Base-by-base conservation (phyloP, 2,888 invertebrate genomes). In the Germaria angustata region DNA sequence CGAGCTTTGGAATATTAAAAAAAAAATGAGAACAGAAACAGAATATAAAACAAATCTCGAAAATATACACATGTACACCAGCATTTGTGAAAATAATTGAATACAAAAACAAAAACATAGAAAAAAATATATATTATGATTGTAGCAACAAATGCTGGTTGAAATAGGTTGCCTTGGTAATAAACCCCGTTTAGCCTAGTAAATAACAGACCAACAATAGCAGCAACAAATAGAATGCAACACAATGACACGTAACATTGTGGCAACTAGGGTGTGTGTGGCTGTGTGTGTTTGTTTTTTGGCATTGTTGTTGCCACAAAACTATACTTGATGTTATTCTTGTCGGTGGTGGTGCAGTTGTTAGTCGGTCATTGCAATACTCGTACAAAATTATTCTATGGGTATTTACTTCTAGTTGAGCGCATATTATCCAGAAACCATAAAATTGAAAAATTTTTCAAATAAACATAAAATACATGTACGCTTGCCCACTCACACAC, bases 391-490 rank as follows among this genome's bases (percentile, higher is more conserved):
- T 53, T 75, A 78, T 75, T 81, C 81, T 75, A 84, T 78, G 78
- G 81, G 75, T 81, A 88, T 87, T 88, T 87, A 86, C 86, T 88
- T 87, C 86, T 86, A 87, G 88, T 86, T 87, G 86, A 87, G 86
- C 86, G 87, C 88, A 88, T 87, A 88, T 89, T 88, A 88, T 88
- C 87, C 89, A 88, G 88, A 87, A 89, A 87, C 89, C 88, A 88
- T 89, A 88, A 88, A 88, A 88, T 88, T 88, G 88, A 87, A 88
- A 88, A 88, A 87, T 86, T 76, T 76, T 76, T 85, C 86, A 86
- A 85, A 84, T 75, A 65, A 73, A 77, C 71, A 85, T 82, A 81
- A 61, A 84, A 66, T 53, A 51, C 59, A 79, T 44, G 36, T 65
- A 79, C 32, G 53, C 53, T 24, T 44, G 36, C 34, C 66, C 20